Evolutionary conservation across 2,888 invertebrate genomes (phyloP).

Genomic region (Drosophila pseudotakahashii): DNA sequence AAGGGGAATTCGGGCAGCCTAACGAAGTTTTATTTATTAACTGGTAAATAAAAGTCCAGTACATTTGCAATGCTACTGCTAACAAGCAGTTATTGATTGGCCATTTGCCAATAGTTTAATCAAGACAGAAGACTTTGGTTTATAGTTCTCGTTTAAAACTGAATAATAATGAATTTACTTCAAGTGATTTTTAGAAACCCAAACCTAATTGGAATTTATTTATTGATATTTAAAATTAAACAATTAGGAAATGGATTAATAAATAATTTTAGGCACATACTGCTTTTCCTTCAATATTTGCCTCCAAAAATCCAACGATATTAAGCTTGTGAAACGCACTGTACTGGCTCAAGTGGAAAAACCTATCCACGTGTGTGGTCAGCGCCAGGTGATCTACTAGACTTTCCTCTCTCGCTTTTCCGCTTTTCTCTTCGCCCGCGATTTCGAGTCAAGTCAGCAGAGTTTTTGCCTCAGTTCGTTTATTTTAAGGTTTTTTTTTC

Average conservation of each 20-base stretch:
- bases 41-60: not conserved
- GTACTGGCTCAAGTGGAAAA: not conserved
- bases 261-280: not conserved
- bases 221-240: too few species aligned
- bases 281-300: too few species aligned
- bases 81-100: not conserved
- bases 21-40: conserved; percentile 1
- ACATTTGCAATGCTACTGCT: not conserved
- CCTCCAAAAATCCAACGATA: too few species aligned
- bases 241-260: too few species aligned
- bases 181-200: too few species aligned
- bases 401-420: conserved; percentile 3
- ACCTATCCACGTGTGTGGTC: conserved; percentile 31
- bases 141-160: too few species aligned
- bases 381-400: conserved; percentile 27
- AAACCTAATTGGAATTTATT: too few species aligned
- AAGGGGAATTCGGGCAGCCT: not conserved
- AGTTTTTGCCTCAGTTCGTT: conserved; percentile 28
- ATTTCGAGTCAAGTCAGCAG: conserved; percentile 35
- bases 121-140: too few species aligned
- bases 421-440: conserved; percentile 13
- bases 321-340: conserved; percentile 4
- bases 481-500: conserved; percentile 28
- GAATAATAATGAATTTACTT: too few species aligned
- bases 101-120: not conserved